These are phyloP conservation scores for Leucophenga varia DNA, from an alignment of 1,140 invertebrate genomes.

Conservation along the genomic window DNA sequence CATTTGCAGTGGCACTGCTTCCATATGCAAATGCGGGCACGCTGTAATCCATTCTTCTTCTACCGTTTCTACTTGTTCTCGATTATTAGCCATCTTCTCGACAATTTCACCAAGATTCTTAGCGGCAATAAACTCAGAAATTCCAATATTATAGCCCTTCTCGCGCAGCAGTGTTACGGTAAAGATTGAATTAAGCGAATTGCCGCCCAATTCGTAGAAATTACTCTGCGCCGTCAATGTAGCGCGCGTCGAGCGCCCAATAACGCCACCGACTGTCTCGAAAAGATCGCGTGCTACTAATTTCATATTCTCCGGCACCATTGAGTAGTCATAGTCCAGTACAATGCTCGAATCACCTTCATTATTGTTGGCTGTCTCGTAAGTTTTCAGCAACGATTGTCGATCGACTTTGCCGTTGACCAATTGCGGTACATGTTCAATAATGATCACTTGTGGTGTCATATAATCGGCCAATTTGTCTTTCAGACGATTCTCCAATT, in stretches of 20 bases:
- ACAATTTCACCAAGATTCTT: constrained; percentile 69
- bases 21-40: constrained; percentile 57
- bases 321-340: constrained; percentile 63
- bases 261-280: constrained; percentile 69
- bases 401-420: constrained; percentile 86
- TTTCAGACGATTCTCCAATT: constrained; percentile 67
- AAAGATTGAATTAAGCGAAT: constrained; percentile 82
- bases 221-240: constrained; percentile 65
- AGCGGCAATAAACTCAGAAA: constrained; percentile 77
- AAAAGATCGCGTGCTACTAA: constrained; percentile 69
- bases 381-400: constrained; percentile 71
- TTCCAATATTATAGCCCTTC: constrained; percentile 74
- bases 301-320: constrained; percentile 62
- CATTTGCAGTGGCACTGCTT: constrained; percentile 62
- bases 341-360: constrained; percentile 48
- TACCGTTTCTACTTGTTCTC: constrained; percentile 34
- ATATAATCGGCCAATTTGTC: constrained; percentile 71
- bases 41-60: constrained; percentile 34
- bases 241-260: constrained; percentile 64
- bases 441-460: constrained; percentile 73
- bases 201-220: constrained; percentile 83
- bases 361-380: constrained; percentile 68
- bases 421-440: constrained; percentile 73
- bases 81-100: constrained; percentile 57
- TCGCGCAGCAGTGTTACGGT: constrained; percentile 77